Conservation (phyloP, 2,797 vertebrate genomes). For the Melanotaenia pygmaea region DNA sequence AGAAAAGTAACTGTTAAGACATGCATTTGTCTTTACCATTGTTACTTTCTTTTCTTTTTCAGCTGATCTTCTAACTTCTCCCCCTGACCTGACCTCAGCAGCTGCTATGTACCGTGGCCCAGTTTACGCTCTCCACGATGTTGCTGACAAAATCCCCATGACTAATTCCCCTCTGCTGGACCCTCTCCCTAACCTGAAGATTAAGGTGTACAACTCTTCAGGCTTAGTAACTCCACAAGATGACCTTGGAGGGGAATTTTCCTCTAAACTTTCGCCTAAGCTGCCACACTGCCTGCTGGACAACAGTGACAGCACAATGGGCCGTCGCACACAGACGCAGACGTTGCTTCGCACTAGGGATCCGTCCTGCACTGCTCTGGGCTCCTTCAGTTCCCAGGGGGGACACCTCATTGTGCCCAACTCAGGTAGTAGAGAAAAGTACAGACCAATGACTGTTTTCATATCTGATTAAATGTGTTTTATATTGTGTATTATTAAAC, state of each 20-base stretch:
- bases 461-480: background rate
- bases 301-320: slow-evolving; percentile 87
- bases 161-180: slow-evolving; percentile 97
- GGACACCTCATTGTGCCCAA: slow-evolving; percentile 96
- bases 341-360: slow-evolving; percentile 92
- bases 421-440: slow-evolving; percentile 84
- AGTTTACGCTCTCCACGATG: slow-evolving; percentile 94
- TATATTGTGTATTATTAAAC: too few relatives aligned
- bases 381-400: slow-evolving; percentile 95
- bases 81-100: slow-evolving; percentile 95
- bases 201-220: slow-evolving; percentile 96
- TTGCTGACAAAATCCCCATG: slow-evolving; percentile 98
- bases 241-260: slow-evolving; percentile 91
- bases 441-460: background rate
- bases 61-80: slow-evolving; percentile 93
- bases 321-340: slow-evolving; percentile 93
- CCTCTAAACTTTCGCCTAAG: slow-evolving; percentile 94
- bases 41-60: slow-evolving; percentile 16
- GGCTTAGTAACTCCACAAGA: slow-evolving; percentile 94
- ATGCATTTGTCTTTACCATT: background rate
- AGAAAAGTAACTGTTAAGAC: background rate
- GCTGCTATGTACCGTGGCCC: slow-evolving; percentile 97
- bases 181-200: slow-evolving; percentile 95
- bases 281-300: slow-evolving; percentile 92
- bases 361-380: slow-evolving; percentile 92